A percentile compares a stretch with the other conserved stretches of the same genome.
These are phyloP conservation scores for Rhinichthys osculus DNA, from an alignment of 2,797 vertebrate genomes.

Conservation along the genomic window DNA sequence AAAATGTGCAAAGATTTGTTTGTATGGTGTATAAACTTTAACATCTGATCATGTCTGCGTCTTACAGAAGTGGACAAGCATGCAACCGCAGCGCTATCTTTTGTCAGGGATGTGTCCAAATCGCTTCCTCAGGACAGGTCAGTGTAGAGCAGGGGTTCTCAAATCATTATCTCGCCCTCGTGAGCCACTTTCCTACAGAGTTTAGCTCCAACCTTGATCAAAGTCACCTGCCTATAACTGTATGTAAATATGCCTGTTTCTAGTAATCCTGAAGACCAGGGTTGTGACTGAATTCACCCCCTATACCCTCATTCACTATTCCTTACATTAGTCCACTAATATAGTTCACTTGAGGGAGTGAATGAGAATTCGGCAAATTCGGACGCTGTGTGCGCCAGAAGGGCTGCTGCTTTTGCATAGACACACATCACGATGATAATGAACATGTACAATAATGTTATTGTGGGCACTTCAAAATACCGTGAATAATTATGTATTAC, in stretches of 20 bases:
- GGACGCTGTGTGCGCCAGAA: too few relatives aligned
- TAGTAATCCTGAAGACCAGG: not conserved
- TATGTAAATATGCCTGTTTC: not conserved
- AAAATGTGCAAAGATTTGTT: not conserved
- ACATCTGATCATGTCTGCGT: constrained; percentile 16
- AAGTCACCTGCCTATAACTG: not conserved
- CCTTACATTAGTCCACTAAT: not conserved
- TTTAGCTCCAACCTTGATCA: not conserved
- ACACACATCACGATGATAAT: too few relatives aligned
- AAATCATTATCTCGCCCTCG: not conserved
- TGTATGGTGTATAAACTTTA: not conserved
- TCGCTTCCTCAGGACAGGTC: constrained; percentile 55
- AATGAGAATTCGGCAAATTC: not conserved
- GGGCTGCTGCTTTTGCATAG: too few relatives aligned
- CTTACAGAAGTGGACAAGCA: constrained; percentile 68
- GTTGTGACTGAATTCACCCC: not conserved
- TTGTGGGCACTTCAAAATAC: too few relatives aligned
- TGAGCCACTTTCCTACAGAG: not conserved
- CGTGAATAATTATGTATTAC: too few relatives aligned
- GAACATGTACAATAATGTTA: too few relatives aligned
- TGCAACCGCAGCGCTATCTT: constrained; percentile 48
- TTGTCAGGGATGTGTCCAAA: constrained; percentile 67
- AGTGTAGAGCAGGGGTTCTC: constrained; percentile 29
- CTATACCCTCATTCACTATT: not conserved
- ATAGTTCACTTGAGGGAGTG: not conserved